Conservation (phyloP, 2,797 vertebrate genomes). For the Todus mexicanus region DNA sequence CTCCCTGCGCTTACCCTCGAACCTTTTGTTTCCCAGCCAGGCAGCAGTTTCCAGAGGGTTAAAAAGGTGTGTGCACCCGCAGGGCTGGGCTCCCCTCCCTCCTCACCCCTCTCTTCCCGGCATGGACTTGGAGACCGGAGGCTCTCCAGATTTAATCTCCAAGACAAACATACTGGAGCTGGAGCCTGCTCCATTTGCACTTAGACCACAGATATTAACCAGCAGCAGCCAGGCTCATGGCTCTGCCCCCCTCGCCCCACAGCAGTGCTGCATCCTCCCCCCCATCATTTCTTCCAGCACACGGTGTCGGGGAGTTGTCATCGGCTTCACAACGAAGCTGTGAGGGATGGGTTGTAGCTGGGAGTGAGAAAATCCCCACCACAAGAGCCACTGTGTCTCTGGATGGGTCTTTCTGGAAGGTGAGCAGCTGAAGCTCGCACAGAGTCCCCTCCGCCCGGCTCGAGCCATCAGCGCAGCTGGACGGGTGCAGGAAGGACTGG, state of each 20-base stretch:
- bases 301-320: background rate
- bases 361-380: background rate
- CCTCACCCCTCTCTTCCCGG: constrained; percentile 11
- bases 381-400: background rate
- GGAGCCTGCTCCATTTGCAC: constrained; percentile 31
- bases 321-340: background rate
- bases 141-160: constrained; percentile 64
- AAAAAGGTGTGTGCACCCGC: background rate
- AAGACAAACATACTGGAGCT: constrained; percentile 67
- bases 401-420: background rate
- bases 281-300: background rate
- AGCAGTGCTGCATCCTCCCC: background rate
- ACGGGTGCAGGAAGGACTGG: fast-evolving
- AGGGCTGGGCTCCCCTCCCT: background rate
- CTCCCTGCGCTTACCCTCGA: background rate
- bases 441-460: background rate
- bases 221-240: background rate
- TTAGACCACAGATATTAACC: constrained; percentile 33
- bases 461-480: fast-evolving
- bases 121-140: background rate
- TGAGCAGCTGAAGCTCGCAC: background rate
- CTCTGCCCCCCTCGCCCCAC: background rate
- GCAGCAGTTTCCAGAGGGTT: constrained; percentile 15
- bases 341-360: constrained; percentile 17
- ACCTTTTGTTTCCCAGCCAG: background rate